Evolutionary conservation across 1,140 invertebrate species (phyloP).

Genomic region (Eulimnadia texana): DNA sequence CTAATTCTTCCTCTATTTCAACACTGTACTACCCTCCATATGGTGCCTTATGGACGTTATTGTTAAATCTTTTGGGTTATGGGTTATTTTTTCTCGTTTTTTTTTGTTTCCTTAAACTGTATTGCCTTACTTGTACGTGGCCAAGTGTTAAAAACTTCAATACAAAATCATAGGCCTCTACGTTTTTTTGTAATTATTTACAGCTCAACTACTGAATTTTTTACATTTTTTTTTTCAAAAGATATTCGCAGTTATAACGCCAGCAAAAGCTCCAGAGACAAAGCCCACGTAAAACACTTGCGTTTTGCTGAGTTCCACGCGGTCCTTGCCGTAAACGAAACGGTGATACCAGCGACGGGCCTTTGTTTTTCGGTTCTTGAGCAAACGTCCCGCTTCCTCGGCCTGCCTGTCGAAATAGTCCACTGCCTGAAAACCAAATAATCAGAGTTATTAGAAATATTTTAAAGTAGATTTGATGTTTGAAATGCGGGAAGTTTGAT

Average conservation of each 20-base stretch:
- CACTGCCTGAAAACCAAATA: conserved; percentile 44
- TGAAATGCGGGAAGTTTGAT: too few species aligned
- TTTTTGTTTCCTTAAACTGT: too few species aligned
- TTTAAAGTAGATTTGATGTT: too few species aligned
- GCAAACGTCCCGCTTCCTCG: conserved; percentile 52
- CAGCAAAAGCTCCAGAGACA: conserved; percentile 51
- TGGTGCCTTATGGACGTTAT: neutral
- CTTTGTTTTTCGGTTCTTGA: conserved; percentile 47
- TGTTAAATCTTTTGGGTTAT: neutral
- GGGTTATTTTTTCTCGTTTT: neutral
- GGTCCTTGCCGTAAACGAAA: conserved; percentile 43
- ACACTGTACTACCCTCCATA: neutral
- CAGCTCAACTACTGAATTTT: too few species aligned
- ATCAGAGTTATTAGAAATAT: neutral
- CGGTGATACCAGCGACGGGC: conserved; percentile 55
- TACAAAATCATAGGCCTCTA: too few species aligned
- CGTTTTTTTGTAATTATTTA: too few species aligned
- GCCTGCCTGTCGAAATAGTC: conserved; percentile 59
- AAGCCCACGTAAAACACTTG: conserved; percentile 60
- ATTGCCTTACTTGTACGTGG: too few species aligned
- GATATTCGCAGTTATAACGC: conserved; percentile 28
- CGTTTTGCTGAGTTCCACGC: conserved; percentile 45
- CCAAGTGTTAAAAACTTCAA: too few species aligned
- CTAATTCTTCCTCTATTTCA: neutral
- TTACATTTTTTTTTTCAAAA: conserved; percentile 6